Evolutionary conservation across 2,888 invertebrate species (phyloP).

Genomic region (Phymatocera aterrima): DNA sequence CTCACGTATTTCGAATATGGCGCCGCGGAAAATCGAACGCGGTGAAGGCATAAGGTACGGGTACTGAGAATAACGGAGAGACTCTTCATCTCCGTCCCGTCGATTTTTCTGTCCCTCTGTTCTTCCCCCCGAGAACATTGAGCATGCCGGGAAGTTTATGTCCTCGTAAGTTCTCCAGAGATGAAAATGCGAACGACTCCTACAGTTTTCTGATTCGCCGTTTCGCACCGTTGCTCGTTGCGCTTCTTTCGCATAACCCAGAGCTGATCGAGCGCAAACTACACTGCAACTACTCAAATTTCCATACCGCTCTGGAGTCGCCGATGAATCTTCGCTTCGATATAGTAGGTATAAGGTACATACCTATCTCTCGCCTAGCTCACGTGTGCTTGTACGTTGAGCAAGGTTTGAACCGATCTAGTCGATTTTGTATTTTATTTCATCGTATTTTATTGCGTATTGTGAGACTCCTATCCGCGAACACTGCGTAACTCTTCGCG

Average conservation of each 20-base stretch:
- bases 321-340: slow-evolving; percentile 25
- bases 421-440: too few species aligned
- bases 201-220: slow-evolving; percentile 24
- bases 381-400: too few species aligned
- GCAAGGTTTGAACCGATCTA: neutral
- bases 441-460: too few species aligned
- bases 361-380: neutral
- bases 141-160: neutral
- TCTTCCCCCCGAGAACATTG: too few species aligned
- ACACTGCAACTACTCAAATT: slow-evolving; percentile 30
- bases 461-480: too few species aligned
- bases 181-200: too few species aligned
- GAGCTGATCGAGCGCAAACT: slow-evolving; percentile 22
- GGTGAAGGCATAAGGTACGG: neutral
- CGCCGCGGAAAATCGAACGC: slow-evolving; percentile 6
- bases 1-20: neutral
- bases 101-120: neutral
- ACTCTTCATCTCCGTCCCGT: slow-evolving; percentile 8
- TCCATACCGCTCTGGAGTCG: slow-evolving; percentile 36
- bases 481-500: too few species aligned
- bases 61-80: slow-evolving; percentile 25
- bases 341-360: neutral
- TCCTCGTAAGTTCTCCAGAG: too few species aligned
- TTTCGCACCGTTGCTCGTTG: slow-evolving; percentile 10
- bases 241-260: slow-evolving; percentile 20